Conservation (phyloP, 2,113 vertebrate species). For the Eublepharis macularius region DNA sequence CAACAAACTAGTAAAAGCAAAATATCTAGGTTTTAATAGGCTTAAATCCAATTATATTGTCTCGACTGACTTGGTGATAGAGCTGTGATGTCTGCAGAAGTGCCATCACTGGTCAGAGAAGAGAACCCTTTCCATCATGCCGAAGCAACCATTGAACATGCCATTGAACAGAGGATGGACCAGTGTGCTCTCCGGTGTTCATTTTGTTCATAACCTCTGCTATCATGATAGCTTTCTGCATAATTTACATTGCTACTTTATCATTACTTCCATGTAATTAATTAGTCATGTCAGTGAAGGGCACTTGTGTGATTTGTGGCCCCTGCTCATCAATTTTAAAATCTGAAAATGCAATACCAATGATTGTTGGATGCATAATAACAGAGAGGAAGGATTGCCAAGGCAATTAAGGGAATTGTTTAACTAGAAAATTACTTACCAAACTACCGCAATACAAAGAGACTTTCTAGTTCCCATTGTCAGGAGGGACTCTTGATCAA, state of each 20-base stretch:
- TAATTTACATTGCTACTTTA: conserved; percentile 6
- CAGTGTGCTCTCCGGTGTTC: neutral
- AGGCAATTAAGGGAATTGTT: conserved; percentile 1
- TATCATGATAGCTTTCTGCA: neutral
- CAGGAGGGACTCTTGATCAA: neutral
- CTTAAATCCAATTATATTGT: neutral
- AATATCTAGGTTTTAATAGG: neutral
- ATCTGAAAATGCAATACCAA: conserved; percentile 5
- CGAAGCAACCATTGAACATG: neutral
- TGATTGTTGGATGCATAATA: conserved; percentile 36
- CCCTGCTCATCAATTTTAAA: conserved; percentile 20
- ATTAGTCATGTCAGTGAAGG: conserved; percentile 6
- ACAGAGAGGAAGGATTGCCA: neutral
- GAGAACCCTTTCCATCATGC: neutral
- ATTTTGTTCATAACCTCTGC: neutral
- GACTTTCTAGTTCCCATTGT: neutral
- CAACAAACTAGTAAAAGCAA: neutral
- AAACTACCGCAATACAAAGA: neutral
- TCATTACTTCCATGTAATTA: conserved; percentile 28
- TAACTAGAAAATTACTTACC: conserved; percentile 20
- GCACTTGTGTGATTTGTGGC: conserved; percentile 16
- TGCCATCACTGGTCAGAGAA: neutral
- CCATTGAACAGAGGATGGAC: neutral
- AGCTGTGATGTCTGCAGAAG: neutral
- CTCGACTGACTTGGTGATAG: neutral